Evolutionary conservation across 1,140 invertebrate genomes (phyloP).

Genomic region (Sesamia nonagrioides): DNA sequence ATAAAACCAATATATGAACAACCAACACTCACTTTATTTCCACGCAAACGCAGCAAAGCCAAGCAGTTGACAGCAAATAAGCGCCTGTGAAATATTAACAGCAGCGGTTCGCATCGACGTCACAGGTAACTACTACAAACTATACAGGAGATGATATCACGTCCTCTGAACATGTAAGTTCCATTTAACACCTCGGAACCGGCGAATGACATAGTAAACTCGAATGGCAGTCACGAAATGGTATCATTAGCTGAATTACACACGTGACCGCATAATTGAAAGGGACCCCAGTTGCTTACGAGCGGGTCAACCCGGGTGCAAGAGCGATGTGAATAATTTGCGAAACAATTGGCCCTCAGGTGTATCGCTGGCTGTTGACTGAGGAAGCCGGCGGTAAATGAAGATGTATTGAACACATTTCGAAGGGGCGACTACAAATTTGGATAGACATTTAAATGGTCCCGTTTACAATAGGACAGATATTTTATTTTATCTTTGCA

Average conservation of each 20-base stretch:
- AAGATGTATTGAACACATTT: slow-evolving; percentile 52
- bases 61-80: slow-evolving; percentile 10
- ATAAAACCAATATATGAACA: neutral
- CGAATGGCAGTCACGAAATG: slow-evolving; percentile 68
- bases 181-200: slow-evolving; percentile 71
- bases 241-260: slow-evolving; percentile 71
- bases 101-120: slow-evolving; percentile 35
- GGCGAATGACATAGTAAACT: slow-evolving; percentile 64
- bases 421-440: slow-evolving; percentile 20
- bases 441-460: slow-evolving; percentile 9
- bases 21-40: neutral
- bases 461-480: neutral
- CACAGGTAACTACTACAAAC: slow-evolving; percentile 45
- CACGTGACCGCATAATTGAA: slow-evolving; percentile 73
- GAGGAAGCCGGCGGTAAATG: slow-evolving; percentile 47
- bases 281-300: slow-evolving; percentile 51
- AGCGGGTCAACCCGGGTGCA: slow-evolving; percentile 49
- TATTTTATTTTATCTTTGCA: neutral
- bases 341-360: slow-evolving; percentile 49
- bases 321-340: slow-evolving; percentile 58
- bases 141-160: slow-evolving; percentile 53
- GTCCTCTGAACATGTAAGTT: slow-evolving; percentile 65
- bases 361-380: slow-evolving; percentile 45
- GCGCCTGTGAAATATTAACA: slow-evolving; percentile 43
- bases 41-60: neutral